Evolutionary conservation across 2,113 vertebrate species (phyloP).

Genomic region (Callocephalon fimbriatum): DNA sequence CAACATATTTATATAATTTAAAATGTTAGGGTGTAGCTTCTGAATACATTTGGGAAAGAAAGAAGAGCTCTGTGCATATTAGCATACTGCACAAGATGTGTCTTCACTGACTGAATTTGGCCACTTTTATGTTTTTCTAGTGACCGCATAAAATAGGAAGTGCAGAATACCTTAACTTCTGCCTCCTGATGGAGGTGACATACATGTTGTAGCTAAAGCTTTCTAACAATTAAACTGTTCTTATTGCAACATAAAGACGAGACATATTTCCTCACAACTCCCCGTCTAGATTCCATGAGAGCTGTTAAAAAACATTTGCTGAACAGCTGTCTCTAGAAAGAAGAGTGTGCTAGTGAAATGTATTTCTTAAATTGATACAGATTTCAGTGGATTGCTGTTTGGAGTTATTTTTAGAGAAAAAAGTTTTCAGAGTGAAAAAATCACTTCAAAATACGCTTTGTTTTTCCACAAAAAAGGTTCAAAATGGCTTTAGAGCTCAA

Average conservation of each 20-base stretch:
- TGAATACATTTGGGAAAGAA: neutral
- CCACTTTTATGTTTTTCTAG: neutral
- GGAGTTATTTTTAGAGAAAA: neutral
- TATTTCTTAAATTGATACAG: slow-evolving; percentile 24
- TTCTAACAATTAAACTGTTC: neutral
- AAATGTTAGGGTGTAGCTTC: neutral
- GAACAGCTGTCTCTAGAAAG: slow-evolving; percentile 40
- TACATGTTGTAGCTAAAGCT: neutral
- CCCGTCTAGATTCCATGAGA: neutral
- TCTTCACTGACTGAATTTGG: neutral
- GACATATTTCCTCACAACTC: neutral
- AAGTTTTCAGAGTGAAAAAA: neutral
- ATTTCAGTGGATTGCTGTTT: neutral
- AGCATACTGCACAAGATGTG: neutral
- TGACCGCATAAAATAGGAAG: neutral
- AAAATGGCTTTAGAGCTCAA: neutral
- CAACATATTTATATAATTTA: neutral
- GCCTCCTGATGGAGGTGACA: neutral
- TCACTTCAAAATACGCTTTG: neutral
- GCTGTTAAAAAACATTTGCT: slow-evolving; percentile 48
- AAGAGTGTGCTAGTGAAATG: neutral
- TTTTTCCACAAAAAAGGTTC: neutral
- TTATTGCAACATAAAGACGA: neutral
- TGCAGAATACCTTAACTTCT: neutral
- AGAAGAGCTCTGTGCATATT: neutral